Percentiles rank a stretch among this genome's conserved stretches.
phyloP scores from a whole-genome alignment of 2,888 invertebrate species.

The Seira musarum region DNA sequence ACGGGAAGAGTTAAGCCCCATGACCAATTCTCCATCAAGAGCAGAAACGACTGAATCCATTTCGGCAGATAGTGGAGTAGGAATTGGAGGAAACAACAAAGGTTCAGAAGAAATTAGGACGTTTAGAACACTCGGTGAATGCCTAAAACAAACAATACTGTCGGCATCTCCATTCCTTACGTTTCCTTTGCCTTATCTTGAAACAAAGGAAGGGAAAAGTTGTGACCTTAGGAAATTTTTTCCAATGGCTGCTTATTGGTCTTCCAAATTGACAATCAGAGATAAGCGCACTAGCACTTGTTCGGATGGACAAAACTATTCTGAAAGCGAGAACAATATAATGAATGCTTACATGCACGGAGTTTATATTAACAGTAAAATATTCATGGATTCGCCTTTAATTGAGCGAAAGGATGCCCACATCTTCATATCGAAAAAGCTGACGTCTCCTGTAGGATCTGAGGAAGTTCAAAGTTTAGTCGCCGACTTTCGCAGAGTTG shows the following conservation, averaged over 20 bases:
- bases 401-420: constrained; percentile 74
- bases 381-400: constrained; percentile 51
- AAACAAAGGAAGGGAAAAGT: constrained; percentile 86
- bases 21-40: constrained; percentile 30
- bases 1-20: constrained; percentile 53
- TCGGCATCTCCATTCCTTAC: constrained; percentile 91
- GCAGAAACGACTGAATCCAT: constrained; percentile 34
- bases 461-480: constrained; percentile 77
- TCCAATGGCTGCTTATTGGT: constrained; percentile 82
- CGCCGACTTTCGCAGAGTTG: constrained; percentile 90
- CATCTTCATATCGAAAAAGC: constrained; percentile 81
- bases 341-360: constrained; percentile 36
- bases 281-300: constrained; percentile 39
- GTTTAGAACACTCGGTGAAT: constrained; percentile 27
- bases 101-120: constrained; percentile 2
- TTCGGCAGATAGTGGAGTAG: constrained; percentile 37
- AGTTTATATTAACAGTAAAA: constrained; percentile 54
- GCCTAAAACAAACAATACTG: constrained; percentile 81
- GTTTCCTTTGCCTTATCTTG: constrained; percentile 89
- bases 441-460: constrained; percentile 79
- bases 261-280: constrained; percentile 71
- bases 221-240: constrained; percentile 83
- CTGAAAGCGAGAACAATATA: constrained; percentile 43
- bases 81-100: constrained; percentile 20
- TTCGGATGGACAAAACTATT: neutral